These are phyloP conservation scores for Lipophrys pholis DNA, from an alignment of 2,113 vertebrate species.

Conservation along the genomic window DNA sequence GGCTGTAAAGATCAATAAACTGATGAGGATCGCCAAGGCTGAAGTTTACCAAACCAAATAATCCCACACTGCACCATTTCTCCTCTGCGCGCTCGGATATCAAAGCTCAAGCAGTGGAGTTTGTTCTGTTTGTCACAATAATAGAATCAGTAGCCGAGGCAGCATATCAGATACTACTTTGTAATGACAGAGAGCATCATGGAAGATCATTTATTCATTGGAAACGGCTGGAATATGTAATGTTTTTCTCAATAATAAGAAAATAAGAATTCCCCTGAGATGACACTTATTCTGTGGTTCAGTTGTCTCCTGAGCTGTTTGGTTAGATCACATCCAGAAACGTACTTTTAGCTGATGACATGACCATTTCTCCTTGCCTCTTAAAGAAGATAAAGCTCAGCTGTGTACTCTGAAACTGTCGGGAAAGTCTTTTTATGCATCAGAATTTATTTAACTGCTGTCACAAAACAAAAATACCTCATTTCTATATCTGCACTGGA, in stretches of 20 bases:
- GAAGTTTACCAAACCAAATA: not conserved
- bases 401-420: no score
- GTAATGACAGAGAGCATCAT: conserved; percentile 4
- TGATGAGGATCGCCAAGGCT: not conserved
- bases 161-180: not conserved
- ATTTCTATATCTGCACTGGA: no score
- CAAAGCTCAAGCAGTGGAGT: conserved; percentile 2
- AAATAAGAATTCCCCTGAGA: not conserved
- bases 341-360: conserved; percentile 10
- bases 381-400: no score
- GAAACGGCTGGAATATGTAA: not conserved
- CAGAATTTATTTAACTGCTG: no score
- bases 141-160: conserved; percentile 1
- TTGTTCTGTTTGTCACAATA: not conserved
- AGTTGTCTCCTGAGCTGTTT: conserved; percentile 19
- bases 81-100: not conserved
- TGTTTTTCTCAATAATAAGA: conserved; percentile 25
- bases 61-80: conserved; percentile 33
- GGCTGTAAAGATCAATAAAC: conserved; percentile 5
- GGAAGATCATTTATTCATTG: conserved; percentile 6
- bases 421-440: no score
- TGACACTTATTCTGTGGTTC: not conserved
- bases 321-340: conserved; percentile 14
- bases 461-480: no score
- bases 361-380: not conserved